Evolutionary conservation across 2,888 invertebrate species (phyloP).

Genomic region (Spisula solida): DNA sequence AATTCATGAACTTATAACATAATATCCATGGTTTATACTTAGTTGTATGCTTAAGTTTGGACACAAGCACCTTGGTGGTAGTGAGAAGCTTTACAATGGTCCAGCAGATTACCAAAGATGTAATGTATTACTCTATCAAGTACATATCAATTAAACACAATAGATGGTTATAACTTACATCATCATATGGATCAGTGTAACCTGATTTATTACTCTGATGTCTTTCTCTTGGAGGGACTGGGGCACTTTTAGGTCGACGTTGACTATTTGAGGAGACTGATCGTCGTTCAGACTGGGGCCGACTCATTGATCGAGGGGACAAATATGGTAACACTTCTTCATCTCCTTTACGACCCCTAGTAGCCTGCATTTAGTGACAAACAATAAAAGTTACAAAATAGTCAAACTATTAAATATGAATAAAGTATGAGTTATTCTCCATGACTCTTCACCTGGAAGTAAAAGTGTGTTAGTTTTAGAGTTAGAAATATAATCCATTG

Average conservation of each 20-base stretch:
- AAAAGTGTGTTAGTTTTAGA: not conserved
- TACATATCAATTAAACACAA: not conserved
- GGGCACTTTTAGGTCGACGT: conserved; percentile 72
- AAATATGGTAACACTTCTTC: conserved; percentile 84
- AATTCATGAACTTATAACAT: not conserved
- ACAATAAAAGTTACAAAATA: not conserved
- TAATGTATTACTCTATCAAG: not conserved
- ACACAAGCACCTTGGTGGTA: not conserved
- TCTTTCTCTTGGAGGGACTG: conserved; percentile 67
- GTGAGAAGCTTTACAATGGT: not conserved
- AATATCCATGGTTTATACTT: not conserved
- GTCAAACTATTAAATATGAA: not conserved
- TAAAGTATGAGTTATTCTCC: not conserved
- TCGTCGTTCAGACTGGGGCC: conserved; percentile 70
- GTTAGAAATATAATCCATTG: not conserved
- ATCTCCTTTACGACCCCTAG: conserved; percentile 79
- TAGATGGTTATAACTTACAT: conserved; percentile 71
- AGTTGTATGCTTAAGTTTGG: not conserved
- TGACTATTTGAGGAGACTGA: conserved; percentile 57
- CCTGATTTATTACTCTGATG: conserved; percentile 52
- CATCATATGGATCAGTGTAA: conserved; percentile 69
- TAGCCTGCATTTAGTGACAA: conserved; percentile 59
- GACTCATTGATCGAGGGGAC: conserved; percentile 77
- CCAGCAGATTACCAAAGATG: not conserved
- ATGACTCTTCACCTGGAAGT: not conserved